Evolutionary conservation across 2,113 vertebrate genomes (phyloP).

Genomic region (Ploceus nigricollis): DNA sequence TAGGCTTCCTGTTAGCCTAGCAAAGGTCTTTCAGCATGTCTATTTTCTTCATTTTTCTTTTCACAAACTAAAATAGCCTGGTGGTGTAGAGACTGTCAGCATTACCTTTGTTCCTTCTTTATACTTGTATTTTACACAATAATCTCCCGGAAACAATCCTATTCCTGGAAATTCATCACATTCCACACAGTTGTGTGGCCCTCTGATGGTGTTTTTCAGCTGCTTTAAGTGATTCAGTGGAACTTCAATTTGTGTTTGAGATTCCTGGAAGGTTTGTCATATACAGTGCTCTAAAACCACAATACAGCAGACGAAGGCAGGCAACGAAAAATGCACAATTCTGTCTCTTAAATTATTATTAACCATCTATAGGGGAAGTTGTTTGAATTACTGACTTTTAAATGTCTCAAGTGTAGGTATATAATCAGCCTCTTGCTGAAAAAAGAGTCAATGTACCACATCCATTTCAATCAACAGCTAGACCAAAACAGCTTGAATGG

Average conservation of each 20-base stretch:
- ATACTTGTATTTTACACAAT: neutral
- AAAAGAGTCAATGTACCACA: neutral
- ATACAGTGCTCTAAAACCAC: neutral
- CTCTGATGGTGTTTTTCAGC: neutral
- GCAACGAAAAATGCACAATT: neutral
- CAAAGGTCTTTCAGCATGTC: neutral
- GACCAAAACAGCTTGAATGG: neutral
- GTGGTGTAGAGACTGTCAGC: neutral
- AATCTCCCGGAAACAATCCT: slow-evolving; percentile 33
- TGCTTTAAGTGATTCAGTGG: slow-evolving; percentile 7
- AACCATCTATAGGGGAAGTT: neutral
- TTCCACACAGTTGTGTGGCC: neutral
- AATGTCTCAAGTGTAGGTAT: neutral
- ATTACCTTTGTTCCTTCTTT: slow-evolving; percentile 37
- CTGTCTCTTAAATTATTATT: neutral
- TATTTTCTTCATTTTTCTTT: slow-evolving; percentile 31
- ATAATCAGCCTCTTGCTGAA: neutral
- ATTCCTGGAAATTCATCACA: slow-evolving; percentile 39
- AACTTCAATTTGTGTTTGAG: slow-evolving; percentile 23
- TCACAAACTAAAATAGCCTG: slow-evolving; percentile 16
- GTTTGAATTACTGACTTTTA: neutral
- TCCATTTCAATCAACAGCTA: neutral
- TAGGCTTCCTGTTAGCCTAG: neutral
- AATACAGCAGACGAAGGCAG: neutral
- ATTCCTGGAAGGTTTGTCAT: slow-evolving; percentile 56